phyloP scores from a whole-genome alignment of 2,888 invertebrate genomes.

The Baccha elongata region DNA sequence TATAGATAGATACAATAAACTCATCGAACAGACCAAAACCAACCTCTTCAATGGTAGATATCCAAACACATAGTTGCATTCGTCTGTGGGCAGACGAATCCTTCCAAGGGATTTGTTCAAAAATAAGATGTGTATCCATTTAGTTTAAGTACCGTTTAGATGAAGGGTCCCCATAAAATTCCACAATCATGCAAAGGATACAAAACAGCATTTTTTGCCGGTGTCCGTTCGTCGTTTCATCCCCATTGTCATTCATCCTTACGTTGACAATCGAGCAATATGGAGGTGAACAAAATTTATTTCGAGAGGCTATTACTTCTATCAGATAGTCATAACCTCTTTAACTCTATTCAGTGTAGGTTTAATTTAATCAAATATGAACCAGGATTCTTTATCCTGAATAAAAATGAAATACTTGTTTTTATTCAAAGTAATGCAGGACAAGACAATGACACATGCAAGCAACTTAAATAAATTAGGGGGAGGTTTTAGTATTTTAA shows the following conservation, averaged over 20 bases:
- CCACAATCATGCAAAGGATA: background rate
- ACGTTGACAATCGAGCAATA: constrained; percentile 17
- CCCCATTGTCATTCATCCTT: constrained; percentile 31
- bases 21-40: constrained; percentile 11
- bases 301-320: constrained; percentile 17
- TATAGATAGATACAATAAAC: constrained; percentile 23
- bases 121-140: constrained; percentile 57
- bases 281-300: constrained; percentile 10
- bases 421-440: no score
- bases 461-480: constrained; percentile 34
- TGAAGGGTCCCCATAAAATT: background rate
- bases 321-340: background rate
- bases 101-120: constrained; percentile 31
- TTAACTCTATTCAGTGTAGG: constrained; percentile 46
- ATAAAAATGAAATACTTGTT: background rate
- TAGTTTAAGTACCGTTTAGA: constrained; percentile 49
- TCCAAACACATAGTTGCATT: constrained; percentile 43
- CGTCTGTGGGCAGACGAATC: constrained; percentile 32
- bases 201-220: constrained; percentile 51
- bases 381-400: background rate
- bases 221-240: constrained; percentile 17
- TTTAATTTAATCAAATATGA: constrained; percentile 44
- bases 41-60: constrained; percentile 39
- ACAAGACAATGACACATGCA: no score
- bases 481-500: constrained; percentile 26